A percentile compares a stretch with the other conserved stretches of the same genome.
These are phyloP conservation scores for Eupristina koningsbergeri DNA, from an alignment of 1,140 invertebrate genomes.

Conservation along the genomic window DNA sequence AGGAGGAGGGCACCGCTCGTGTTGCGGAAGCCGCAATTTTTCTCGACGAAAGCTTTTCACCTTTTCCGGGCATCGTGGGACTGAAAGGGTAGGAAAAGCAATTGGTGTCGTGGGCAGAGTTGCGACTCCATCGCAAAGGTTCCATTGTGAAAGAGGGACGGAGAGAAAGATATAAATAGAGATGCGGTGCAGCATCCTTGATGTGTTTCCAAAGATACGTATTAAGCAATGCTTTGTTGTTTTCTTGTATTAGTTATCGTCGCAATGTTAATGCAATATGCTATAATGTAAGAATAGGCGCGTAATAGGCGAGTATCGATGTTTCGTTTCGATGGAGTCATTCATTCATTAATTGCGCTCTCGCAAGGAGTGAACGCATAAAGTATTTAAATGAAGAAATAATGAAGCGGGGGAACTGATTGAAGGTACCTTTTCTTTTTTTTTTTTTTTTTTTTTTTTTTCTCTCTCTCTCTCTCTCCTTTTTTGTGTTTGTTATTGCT, in stretches of 20 bases:
- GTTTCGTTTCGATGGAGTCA: not conserved
- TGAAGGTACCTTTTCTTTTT: not conserved
- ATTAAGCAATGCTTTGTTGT: slow-evolving; percentile 44
- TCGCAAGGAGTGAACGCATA: not conserved
- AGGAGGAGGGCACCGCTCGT: too few relatives aligned
- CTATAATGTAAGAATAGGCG: slow-evolving; percentile 13
- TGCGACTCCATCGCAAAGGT: too few relatives aligned
- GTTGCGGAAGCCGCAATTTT: not conserved
- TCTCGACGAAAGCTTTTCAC: not conserved
- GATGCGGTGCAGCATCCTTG: slow-evolving; percentile 35
- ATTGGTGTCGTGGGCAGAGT: too few relatives aligned
- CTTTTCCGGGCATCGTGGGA: not conserved
- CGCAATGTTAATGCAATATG: slow-evolving; percentile 24
- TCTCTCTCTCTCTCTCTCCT: too few relatives aligned
- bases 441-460: not conserved
- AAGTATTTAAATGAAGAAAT: too few relatives aligned
- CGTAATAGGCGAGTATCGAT: not conserved
- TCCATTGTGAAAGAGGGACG: not conserved
- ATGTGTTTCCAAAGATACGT: slow-evolving; percentile 50
- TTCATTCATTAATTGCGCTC: not conserved
- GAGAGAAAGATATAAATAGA: slow-evolving; percentile 12
- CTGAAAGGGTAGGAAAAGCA: not conserved
- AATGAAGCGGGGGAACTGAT: not conserved
- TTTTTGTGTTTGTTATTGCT: too few relatives aligned
- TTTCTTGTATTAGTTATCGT: slow-evolving; percentile 11